These are phyloP conservation scores for Pteria penguin DNA, from an alignment of 2,888 invertebrate species.

Conservation along the genomic window DNA sequence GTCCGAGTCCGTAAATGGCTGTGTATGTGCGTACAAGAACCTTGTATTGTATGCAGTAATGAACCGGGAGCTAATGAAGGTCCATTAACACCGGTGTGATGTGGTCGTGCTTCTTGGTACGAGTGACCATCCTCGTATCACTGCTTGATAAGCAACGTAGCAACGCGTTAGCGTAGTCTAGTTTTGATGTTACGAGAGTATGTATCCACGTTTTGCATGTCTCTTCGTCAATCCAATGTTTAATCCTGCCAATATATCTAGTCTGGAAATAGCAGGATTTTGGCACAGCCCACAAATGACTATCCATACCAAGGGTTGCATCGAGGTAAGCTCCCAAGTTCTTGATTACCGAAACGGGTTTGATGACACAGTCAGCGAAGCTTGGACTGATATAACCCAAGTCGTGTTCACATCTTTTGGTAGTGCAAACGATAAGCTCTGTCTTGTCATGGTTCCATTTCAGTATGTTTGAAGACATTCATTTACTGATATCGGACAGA, in stretches of 20 bases:
- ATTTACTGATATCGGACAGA: not conserved
- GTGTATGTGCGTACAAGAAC: not conserved
- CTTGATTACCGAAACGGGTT: not conserved
- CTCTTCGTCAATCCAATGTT: not conserved
- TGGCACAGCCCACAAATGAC: not conserved
- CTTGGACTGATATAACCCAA: not conserved
- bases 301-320: no score
- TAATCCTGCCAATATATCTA: not conserved
- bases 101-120: not conserved
- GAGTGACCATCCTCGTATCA: not conserved
- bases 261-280: not conserved
- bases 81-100: not conserved
- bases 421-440: not conserved
- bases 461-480: not conserved
- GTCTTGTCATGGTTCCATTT: not conserved
- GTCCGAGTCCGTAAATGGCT: not conserved
- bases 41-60: not conserved
- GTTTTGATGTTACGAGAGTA: not conserved
- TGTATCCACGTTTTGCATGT: not conserved
- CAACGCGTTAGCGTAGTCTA: not conserved
- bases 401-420: not conserved
- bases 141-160: not conserved
- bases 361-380: not conserved
- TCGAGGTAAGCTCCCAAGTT: not conserved
- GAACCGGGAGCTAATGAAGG: not conserved